phyloP scores from a whole-genome alignment of 2,797 vertebrate genomes.

The Alcedo quadribrachys region DNA sequence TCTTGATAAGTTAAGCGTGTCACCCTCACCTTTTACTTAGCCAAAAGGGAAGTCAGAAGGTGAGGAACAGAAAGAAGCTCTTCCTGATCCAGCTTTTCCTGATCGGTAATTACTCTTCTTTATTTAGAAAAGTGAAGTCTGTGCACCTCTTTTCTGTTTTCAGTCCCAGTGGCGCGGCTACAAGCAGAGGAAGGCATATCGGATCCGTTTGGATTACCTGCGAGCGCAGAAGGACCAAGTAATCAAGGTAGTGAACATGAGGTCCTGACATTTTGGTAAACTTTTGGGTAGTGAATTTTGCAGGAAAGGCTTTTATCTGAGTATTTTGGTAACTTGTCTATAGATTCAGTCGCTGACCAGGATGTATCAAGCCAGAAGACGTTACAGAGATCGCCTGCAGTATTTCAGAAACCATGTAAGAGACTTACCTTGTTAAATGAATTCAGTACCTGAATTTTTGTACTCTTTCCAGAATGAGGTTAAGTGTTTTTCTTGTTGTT shows the following conservation, averaged over 20 bases:
- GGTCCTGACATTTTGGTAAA: neutral
- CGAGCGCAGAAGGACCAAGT: slow-evolving; percentile 86
- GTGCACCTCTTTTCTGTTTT: neutral
- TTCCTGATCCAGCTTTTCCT: no score
- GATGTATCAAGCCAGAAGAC: slow-evolving; percentile 95
- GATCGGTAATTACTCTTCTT: neutral
- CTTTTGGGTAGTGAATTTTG: neutral
- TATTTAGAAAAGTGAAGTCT: neutral
- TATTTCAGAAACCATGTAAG: slow-evolving; percentile 95
- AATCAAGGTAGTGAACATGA: slow-evolving; percentile 85
- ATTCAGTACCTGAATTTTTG: neutral
- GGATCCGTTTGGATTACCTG: slow-evolving; percentile 85
- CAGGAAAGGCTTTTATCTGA: neutral
- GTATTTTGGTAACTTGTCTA: neutral
- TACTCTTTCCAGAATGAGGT: neutral
- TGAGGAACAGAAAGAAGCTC: neutral
- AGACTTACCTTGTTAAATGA: neutral
- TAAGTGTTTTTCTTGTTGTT: neutral
- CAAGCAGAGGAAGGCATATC: slow-evolving; percentile 91
- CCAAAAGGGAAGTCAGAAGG: neutral
- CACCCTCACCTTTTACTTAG: neutral
- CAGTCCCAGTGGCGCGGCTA: slow-evolving; percentile 94
- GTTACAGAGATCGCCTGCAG: slow-evolving; percentile 90
- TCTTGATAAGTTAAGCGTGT: neutral
- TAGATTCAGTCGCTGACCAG: slow-evolving; percentile 95